Base-by-base conservation (phyloP, 2,888 invertebrate genomes). In the Eilema griseolum region DNA sequence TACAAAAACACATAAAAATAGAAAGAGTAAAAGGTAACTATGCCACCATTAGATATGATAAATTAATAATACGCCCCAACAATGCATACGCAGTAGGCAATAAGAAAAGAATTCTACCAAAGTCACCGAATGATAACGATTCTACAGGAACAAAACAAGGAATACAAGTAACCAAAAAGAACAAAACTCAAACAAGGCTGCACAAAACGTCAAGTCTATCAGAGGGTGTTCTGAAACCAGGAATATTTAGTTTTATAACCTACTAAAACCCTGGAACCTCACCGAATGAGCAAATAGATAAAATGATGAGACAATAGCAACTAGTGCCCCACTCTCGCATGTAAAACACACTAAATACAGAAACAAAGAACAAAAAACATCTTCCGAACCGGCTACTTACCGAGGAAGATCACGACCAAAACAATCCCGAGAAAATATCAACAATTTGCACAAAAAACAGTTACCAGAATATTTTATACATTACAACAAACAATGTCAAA, bases 1-100 rank as follows among this genome's bases (percentile, higher is more conserved):
- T 75, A 66, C 75, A 65, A 56, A 56, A n/a, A 56, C 23, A 56
- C n/a, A n/a, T n/a, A 56, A 56, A 56, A 56, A 56, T 20, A 28
- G 28, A 28, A 28, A 56, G 75, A 74, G 69, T 65, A 59, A 74
- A 74, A 61, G 75, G 74, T 11, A 75, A 74, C 28, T 67, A 26
- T 66, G 73, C 69, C 56, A 70, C 72, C 28, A 75, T 77, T 28
- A 78, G 75, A 65, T 78, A 78, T 56, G 61, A 61, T 33, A 61
- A 61, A 33, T 61, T 61, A 33, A 61, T 61, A 61, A 61, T 61
- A 61, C 61, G 61, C 33, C 61, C 4, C 33, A 61, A 61, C 3
- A 61, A 33, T 10, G 23, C 12, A 61, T 5, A 61, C 3, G 11
- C 61, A 61, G 3, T 8, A 61, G 61, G 33, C 59, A 61, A 61